Percentiles rank a stretch among this genome's conserved stretches.
These are phyloP conservation scores for Eutrigla gurnardus DNA, from an alignment of 2,797 vertebrate genomes.

Conservation along the genomic window DNA sequence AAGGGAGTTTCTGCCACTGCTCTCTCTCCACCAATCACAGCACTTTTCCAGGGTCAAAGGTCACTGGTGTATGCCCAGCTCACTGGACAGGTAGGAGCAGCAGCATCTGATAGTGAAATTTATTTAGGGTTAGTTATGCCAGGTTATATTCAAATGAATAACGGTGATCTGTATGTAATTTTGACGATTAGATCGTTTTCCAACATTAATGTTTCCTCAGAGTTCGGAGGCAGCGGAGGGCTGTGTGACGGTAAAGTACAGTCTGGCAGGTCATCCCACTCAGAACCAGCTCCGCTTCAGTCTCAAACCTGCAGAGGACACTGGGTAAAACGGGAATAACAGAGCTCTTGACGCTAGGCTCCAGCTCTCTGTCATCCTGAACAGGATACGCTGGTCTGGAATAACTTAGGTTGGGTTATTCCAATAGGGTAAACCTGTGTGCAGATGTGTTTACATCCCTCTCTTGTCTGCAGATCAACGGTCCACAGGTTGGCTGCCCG, in stretches of 20 bases:
- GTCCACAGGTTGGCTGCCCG: slow-evolving; percentile 84
- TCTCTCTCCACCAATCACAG: slow-evolving; percentile 81
- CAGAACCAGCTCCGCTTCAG: slow-evolving; percentile 78
- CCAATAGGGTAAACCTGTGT: not conserved
- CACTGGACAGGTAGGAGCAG: slow-evolving; percentile 70
- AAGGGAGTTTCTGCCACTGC: slow-evolving; percentile 69
- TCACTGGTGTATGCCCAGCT: slow-evolving; percentile 82
- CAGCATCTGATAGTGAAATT: not conserved
- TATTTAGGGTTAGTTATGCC: not conserved
- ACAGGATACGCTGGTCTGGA: not conserved
- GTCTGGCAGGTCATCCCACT: slow-evolving; percentile 74
- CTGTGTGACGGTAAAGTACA: slow-evolving; percentile 80
- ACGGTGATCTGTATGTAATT: too few relatives aligned
- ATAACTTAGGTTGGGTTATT: not conserved
- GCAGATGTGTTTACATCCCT: not conserved
- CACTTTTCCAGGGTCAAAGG: slow-evolving; percentile 86
- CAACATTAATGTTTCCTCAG: slow-evolving; percentile 58
- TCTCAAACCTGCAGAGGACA: slow-evolving; percentile 72
- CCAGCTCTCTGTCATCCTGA: not conserved
- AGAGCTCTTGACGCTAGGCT: not conserved
- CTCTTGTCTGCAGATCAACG: slow-evolving; percentile 69
- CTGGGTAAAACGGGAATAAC: slow-evolving; percentile 65
- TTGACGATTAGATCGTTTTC: not conserved
- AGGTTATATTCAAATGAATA: not conserved
- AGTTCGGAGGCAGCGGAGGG: slow-evolving; percentile 64